phyloP scores from a whole-genome alignment of 2,797 vertebrate genomes.

The Characodon lateralis region DNA sequence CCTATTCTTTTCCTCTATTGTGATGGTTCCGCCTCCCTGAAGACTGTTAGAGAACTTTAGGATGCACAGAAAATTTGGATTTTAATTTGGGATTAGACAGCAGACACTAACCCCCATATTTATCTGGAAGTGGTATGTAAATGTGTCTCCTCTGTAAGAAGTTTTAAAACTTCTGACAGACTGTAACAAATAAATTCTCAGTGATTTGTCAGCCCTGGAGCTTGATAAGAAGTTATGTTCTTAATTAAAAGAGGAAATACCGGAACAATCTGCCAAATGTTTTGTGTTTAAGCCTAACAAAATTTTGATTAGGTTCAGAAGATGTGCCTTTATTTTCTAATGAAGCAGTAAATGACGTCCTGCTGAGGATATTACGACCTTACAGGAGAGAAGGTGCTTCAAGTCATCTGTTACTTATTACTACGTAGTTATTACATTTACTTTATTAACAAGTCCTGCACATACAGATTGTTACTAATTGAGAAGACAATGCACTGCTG shows the following conservation, averaged over 20 bases:
- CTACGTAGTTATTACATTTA: neutral
- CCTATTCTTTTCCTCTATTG: constrained; percentile 14
- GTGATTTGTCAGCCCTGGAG: constrained; percentile 70
- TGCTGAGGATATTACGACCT: constrained; percentile 22
- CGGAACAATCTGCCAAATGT: constrained; percentile 73
- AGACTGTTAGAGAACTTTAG: constrained; percentile 35
- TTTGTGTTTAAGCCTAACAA: constrained; percentile 71
- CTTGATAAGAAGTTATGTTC: constrained; percentile 68
- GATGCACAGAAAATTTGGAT: constrained; percentile 54
- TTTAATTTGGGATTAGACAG: constrained; percentile 68
- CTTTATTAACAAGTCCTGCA: neutral
- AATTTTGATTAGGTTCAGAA: constrained; percentile 68
- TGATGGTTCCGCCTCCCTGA: constrained; percentile 25
- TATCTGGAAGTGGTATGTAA: constrained; percentile 64
- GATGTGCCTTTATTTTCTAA: constrained; percentile 73
- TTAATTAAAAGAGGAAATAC: constrained; percentile 76
- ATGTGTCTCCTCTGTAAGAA: constrained; percentile 47
- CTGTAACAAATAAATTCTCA: constrained; percentile 62
- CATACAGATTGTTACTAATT: neutral
- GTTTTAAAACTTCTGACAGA: constrained; percentile 55
- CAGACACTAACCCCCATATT: constrained; percentile 27
- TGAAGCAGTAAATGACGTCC: constrained; percentile 75
- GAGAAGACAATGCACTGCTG: neutral
- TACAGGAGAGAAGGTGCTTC: neutral
- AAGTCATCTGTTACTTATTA: neutral